These are phyloP conservation scores for Emydoidea blandingii DNA, from an alignment of 2,797 vertebrate genomes.

Conservation along the genomic window DNA sequence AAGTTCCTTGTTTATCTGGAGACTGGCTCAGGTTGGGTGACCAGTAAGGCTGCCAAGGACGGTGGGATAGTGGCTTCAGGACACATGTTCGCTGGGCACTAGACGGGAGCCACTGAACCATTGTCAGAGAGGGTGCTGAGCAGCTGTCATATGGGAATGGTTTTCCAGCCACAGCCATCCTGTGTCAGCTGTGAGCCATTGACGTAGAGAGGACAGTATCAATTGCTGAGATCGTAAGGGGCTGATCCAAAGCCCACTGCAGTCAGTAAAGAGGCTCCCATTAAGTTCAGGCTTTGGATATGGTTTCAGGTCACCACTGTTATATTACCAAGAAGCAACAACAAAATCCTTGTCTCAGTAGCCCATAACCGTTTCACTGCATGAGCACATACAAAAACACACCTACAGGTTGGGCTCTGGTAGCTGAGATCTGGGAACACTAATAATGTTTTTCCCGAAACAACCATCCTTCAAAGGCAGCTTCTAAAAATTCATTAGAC, in stretches of 20 bases:
- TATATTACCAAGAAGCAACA: too few relatives aligned
- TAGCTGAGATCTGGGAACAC: too few relatives aligned
- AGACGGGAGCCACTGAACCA: not conserved
- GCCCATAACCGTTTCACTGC: too few relatives aligned
- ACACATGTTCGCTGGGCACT: not conserved
- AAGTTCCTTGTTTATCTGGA: not conserved
- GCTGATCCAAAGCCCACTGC: not conserved
- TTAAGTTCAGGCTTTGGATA: too few relatives aligned
- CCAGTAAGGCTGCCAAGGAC: not conserved
- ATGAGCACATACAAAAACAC: too few relatives aligned
- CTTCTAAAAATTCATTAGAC: too few relatives aligned
- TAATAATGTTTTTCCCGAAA: too few relatives aligned
- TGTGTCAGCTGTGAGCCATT: not conserved
- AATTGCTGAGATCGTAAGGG: not conserved
- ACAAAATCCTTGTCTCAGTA: too few relatives aligned
- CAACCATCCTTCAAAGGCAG: too few relatives aligned
- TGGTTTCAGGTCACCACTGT: too few relatives aligned
- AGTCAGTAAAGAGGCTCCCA: not conserved
- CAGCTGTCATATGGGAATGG: not conserved
- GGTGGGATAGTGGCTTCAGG: not conserved
- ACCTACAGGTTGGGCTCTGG: too few relatives aligned
- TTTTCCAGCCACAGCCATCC: not conserved
- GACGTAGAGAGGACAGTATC: not conserved
- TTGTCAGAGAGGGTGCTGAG: not conserved
- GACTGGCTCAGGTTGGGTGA: not conserved